phyloP scores from a whole-genome alignment of 2,888 invertebrate genomes.

The Ceratothoa steindachneri region DNA sequence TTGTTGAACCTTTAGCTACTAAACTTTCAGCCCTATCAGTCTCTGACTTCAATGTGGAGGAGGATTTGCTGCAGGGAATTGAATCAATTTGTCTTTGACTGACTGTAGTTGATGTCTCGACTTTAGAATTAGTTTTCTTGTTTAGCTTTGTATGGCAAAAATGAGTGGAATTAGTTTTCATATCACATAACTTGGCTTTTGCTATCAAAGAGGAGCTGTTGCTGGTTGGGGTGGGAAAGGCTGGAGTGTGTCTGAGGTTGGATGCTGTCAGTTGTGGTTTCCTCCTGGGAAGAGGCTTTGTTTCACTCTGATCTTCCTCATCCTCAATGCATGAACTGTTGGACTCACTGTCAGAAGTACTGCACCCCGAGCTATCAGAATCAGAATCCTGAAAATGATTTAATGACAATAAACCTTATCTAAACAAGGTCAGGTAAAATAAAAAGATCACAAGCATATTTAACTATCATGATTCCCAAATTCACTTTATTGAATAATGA shows the following conservation, averaged over 20 bases:
- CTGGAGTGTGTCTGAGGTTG: neutral
- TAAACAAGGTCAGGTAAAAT: neutral
- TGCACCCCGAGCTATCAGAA: constrained; percentile 21
- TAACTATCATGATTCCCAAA: neutral
- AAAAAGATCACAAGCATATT: too few relatives aligned
- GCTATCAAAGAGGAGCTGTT: neutral
- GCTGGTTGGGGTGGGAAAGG: neutral
- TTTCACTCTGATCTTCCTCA: constrained; percentile 35
- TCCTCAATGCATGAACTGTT: constrained; percentile 34
- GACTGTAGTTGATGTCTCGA: neutral
- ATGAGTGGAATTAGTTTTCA: neutral
- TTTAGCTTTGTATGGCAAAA: neutral
- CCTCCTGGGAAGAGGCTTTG: constrained; percentile 44
- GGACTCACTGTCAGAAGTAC: neutral
- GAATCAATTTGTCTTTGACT: neutral
- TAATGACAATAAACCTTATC: neutral
- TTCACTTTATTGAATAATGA: too few relatives aligned
- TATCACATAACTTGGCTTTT: neutral
- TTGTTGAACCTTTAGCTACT: too few relatives aligned
- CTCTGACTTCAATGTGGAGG: neutral
- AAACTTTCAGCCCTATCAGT: neutral
- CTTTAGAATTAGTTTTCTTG: neutral
- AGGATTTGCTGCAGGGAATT: neutral
- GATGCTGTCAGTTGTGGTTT: constrained; percentile 44
- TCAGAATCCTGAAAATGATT: constrained; percentile 24